These are phyloP conservation scores for Tanypteryx hageni DNA, from an alignment of 2,888 invertebrate species.

Conservation along the genomic window DNA sequence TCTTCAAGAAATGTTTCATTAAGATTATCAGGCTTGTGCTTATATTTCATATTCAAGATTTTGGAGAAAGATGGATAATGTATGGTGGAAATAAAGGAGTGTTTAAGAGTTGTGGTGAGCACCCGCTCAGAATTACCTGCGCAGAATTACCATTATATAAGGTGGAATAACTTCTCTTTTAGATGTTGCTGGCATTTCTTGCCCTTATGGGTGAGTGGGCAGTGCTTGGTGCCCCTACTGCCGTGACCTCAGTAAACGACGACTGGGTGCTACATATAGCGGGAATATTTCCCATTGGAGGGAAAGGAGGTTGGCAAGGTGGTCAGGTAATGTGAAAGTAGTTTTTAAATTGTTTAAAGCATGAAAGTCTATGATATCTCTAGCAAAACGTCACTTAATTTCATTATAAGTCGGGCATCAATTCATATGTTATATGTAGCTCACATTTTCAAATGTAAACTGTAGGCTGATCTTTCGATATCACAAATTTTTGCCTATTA, in stretches of 20 bases:
- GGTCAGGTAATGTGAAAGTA: slow-evolving; percentile 81
- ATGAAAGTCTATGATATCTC: not conserved
- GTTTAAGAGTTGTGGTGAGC: no score
- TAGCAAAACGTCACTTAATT: not conserved
- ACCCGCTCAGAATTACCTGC: no score
- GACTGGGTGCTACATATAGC: slow-evolving; percentile 94
- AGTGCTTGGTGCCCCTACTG: slow-evolving; percentile 57
- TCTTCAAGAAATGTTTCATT: no score
- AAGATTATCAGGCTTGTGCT: no score
- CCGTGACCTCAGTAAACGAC: slow-evolving; percentile 71
- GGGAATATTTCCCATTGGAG: slow-evolving; percentile 98
- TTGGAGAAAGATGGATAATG: no score
- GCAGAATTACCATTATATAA: not conserved
- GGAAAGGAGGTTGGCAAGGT: slow-evolving; percentile 98
- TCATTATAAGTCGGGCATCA: no score
- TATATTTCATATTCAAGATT: no score
- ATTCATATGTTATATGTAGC: no score
- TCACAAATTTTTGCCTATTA: no score
- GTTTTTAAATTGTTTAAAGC: slow-evolving; percentile 67
- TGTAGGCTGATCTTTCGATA: no score
- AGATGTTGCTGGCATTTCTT: slow-evolving; percentile 66
- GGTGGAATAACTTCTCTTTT: slow-evolving; percentile 43
- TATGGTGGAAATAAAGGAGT: no score
- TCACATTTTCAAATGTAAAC: no score
- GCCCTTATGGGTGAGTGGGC: slow-evolving; percentile 26